phyloP scores from a whole-genome alignment of 2,113 vertebrate species.

The Silurus meridionalis region DNA sequence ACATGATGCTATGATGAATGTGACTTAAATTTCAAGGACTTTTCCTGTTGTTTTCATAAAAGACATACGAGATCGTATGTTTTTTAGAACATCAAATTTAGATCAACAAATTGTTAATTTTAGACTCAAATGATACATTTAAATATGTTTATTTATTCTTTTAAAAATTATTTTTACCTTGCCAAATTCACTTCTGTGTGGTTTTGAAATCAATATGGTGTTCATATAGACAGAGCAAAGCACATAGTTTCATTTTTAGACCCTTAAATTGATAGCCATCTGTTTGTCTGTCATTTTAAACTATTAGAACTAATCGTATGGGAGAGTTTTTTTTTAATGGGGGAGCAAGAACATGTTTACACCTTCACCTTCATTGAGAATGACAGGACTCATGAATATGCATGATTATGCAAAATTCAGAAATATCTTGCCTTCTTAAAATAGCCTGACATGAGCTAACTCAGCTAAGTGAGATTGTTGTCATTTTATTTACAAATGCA shows the following conservation, averaged over 20 bases:
- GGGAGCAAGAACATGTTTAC: neutral
- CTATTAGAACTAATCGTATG: neutral
- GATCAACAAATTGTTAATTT: neutral
- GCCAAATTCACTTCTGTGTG: neutral
- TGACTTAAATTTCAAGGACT: constrained; percentile 27
- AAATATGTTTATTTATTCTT: neutral
- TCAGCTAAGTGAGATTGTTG: neutral
- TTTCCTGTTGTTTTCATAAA: neutral
- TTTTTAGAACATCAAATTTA: neutral
- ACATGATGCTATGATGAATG: constrained; percentile 67
- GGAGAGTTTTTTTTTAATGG: no score
- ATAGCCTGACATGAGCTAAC: neutral
- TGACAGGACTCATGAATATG: constrained; percentile 3
- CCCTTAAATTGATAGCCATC: neutral
- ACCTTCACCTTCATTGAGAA: neutral
- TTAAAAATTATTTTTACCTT: neutral
- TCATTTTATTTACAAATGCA: neutral
- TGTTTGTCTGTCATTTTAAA: neutral
- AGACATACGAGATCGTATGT: neutral
- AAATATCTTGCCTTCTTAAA: neutral
- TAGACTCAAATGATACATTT: neutral
- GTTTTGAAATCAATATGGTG: neutral
- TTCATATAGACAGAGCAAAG: neutral
- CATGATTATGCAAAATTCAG: constrained; percentile 3
- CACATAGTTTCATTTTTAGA: neutral